Base-by-base conservation (phyloP, 2,797 vertebrate species). In the Spondyliosoma cantharus region DNA sequence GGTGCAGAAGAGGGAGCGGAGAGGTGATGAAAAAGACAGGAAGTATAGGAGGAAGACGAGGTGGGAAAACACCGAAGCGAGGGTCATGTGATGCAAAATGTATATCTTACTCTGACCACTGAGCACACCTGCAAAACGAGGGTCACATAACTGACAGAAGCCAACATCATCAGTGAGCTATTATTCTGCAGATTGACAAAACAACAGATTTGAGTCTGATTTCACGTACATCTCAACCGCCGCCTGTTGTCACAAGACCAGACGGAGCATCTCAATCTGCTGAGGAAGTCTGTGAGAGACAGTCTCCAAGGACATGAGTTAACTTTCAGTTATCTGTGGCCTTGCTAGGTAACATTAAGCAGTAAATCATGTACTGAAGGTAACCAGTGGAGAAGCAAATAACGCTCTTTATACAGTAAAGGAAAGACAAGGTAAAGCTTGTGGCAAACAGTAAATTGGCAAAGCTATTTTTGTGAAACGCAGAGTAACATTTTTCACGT, bases 21-120 rank as follows among this genome's bases (percentile, higher is more conserved):
- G 60, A 81, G 49, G 72, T 74, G 72, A 45, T 80, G 50, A 80
- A 82, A 82, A 78, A 50, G 52, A 60, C 17, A 37, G 54, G 76
- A 82, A 56, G 80, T 53, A 32, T 3, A 5, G 60, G 60, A 77
- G 77, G 82, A 80, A 64, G 52, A 45, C n/a, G 43, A 71, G 68
- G 60, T 70, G 73, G 69, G 19, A 71, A 76, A 58, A 62, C 16
- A 43, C 1, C 0, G 48, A 27, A 57, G 43, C 22, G 43, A 62
- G 61, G 65, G 32, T 60, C 8, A 22, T 17, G 14, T 19, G 54
- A 74, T 22, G 71, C 3, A 42, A 46, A 70, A 1, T 32, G 19
- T 54, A 9, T 8, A 3, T 74, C 22, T 61, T 14, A 4, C 15
- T 5, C 7, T 22, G 16, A 29, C 14, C 4, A 9, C 32, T 37